Evolutionary conservation across 1,140 invertebrate species (phyloP).

Genomic region (Camponotus pennsylvanicus): DNA sequence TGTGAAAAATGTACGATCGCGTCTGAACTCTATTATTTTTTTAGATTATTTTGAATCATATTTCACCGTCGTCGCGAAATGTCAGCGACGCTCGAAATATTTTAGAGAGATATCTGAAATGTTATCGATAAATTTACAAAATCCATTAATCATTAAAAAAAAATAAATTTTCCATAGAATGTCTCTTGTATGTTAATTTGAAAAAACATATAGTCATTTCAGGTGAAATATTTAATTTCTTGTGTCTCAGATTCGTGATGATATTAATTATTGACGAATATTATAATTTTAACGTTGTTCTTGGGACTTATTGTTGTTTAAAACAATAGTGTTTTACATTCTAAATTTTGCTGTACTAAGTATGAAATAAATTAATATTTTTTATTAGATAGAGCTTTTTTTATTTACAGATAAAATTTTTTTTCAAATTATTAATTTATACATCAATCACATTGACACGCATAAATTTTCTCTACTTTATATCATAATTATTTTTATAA

Average conservation of each 20-base stretch:
- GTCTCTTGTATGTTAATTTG: neutral
- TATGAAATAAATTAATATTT: slow-evolving; percentile 9
- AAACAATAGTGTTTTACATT: neutral
- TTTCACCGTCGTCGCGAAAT: slow-evolving; percentile 21
- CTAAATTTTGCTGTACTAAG: neutral
- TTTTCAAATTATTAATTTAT: neutral
- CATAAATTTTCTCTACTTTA: neutral
- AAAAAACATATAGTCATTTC: neutral
- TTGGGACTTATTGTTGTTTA: neutral
- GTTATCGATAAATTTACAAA: neutral
- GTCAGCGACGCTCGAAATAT: slow-evolving; percentile 5
- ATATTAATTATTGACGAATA: neutral
- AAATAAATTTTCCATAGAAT: neutral
- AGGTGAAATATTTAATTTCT: neutral
- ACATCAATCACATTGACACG: neutral
- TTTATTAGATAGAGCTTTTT: neutral
- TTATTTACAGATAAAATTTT: neutral
- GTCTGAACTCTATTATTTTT: slow-evolving; percentile 13
- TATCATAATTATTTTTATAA: neutral
- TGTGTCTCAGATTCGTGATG: neutral
- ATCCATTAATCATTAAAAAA: neutral
- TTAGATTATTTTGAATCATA: slow-evolving; percentile 38
- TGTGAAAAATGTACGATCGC: slow-evolving; percentile 34
- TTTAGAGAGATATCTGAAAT: slow-evolving; percentile 32
- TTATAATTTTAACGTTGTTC: neutral